Conservation (phyloP, 1,140 invertebrate species). For the Bombus terrestris region DNA sequence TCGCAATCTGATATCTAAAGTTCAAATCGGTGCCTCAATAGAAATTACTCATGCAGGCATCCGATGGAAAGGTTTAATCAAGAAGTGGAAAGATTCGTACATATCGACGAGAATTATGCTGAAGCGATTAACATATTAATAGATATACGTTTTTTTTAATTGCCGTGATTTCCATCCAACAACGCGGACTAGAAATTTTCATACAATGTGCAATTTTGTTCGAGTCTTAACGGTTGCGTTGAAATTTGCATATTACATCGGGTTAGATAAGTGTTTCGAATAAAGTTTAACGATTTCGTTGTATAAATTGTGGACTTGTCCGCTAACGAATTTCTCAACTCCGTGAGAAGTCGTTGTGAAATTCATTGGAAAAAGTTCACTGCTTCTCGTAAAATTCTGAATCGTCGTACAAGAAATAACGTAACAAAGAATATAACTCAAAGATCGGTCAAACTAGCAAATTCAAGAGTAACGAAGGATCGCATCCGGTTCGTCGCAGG, state of each 20-base stretch:
- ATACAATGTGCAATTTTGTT: background rate
- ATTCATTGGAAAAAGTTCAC: background rate
- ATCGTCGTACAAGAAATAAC: background rate
- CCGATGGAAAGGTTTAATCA: constrained; percentile 18
- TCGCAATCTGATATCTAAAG: constrained; percentile 49
- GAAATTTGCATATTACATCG: background rate
- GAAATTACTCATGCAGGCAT: constrained; percentile 11
- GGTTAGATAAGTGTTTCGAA: background rate
- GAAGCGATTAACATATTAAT: constrained; percentile 43
- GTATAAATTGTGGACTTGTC: background rate
- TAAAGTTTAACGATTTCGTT: background rate
- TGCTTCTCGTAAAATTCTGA: background rate
- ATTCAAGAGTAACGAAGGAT: too few relatives aligned
- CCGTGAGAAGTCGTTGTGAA: too few relatives aligned
- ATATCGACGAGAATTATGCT: background rate
- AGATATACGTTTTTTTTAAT: constrained; percentile 15
- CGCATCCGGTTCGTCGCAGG: background rate
- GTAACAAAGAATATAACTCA: background rate
- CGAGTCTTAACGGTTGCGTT: background rate
- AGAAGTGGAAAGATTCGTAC: constrained; percentile 17
- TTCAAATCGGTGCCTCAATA: constrained; percentile 41
- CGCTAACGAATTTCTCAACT: too few relatives aligned
- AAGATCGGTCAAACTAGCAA: background rate
- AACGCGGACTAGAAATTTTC: constrained; percentile 1
- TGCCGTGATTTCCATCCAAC: background rate